Evolutionary conservation across 2,888 invertebrate species (phyloP).

Genomic region (Cataglyphis albicans): DNA sequence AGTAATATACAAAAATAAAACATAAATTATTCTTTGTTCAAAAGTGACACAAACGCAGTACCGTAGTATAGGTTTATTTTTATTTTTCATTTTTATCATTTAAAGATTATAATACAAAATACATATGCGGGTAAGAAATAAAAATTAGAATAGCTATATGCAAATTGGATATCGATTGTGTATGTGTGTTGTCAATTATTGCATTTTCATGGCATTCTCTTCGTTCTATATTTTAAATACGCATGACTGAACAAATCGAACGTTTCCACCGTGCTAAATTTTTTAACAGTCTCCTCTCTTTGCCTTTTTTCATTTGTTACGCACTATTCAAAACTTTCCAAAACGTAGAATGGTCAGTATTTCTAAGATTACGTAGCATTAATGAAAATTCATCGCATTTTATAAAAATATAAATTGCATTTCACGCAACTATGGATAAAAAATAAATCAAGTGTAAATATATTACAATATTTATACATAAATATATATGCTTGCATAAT

Average conservation of each 20-base stretch:
- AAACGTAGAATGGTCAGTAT: conserved; percentile 53
- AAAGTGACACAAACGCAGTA: background rate
- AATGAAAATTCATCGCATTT: background rate
- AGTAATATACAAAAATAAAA: background rate
- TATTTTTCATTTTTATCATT: conserved; percentile 7
- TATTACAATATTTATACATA: background rate
- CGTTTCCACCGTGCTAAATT: conserved; percentile 63
- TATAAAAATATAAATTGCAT: background rate
- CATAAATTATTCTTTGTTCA: background rate
- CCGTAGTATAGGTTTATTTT: background rate
- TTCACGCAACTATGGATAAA: background rate
- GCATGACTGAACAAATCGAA: conserved; percentile 69
- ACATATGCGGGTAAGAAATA: background rate
- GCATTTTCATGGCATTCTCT: conserved; percentile 28
- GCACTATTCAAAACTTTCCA: background rate
- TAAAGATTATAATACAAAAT: background rate
- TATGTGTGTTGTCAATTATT: background rate
- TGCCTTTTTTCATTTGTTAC: conserved; percentile 16
- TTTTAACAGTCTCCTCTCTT: conserved; percentile 56
- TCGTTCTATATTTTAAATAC: conserved; percentile 39
- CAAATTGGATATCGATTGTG: conserved; percentile 18
- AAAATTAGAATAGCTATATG: conserved; percentile 25
- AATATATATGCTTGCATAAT: background rate
- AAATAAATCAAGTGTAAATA: background rate
- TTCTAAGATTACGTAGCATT: conserved; percentile 63